These are phyloP conservation scores for Pseudochirops corinnae DNA, from an alignment of 2,797 vertebrate species.

Conservation along the genomic window DNA sequence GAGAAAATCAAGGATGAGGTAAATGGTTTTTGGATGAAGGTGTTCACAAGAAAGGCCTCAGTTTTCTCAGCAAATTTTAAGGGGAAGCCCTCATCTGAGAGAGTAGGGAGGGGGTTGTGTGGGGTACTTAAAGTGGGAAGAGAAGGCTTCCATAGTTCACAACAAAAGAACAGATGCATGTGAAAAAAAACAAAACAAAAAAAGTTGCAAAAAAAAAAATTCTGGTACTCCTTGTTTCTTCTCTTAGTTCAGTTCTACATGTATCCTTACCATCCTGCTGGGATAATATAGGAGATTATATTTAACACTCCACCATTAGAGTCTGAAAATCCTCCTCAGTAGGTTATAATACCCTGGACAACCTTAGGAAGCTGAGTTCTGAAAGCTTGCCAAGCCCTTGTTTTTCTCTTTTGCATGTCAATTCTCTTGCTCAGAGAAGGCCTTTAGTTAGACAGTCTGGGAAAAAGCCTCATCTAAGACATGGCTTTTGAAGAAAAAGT, in stretches of 20 bases:
- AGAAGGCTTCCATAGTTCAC: not conserved
- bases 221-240: not conserved
- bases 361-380: not conserved
- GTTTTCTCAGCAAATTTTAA: not conserved
- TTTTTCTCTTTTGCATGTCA: not conserved
- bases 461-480: constrained; percentile 28
- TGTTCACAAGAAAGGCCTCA: not conserved
- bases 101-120: not conserved
- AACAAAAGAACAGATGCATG: not conserved
- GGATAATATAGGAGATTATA: constrained; percentile 12
- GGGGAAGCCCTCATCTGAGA: not conserved
- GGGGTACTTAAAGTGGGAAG: not conserved
- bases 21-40: not conserved
- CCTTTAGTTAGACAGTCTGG: constrained; percentile 19
- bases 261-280: not conserved
- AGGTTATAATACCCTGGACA: not conserved
- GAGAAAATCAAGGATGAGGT: not conserved
- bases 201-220: not conserved
- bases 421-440: constrained; percentile 10
- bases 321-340: too few species aligned
- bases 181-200: constrained; percentile 31
- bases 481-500: constrained; percentile 41
- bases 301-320: not conserved
- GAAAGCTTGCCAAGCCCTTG: not conserved
- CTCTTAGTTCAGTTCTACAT: not conserved